A percentile compares a stretch with the other conserved stretches of the same genome.
These are phyloP conservation scores for Procapra przewalskii DNA, from an alignment of 2,113 vertebrate genomes.

Conservation along the genomic window DNA sequence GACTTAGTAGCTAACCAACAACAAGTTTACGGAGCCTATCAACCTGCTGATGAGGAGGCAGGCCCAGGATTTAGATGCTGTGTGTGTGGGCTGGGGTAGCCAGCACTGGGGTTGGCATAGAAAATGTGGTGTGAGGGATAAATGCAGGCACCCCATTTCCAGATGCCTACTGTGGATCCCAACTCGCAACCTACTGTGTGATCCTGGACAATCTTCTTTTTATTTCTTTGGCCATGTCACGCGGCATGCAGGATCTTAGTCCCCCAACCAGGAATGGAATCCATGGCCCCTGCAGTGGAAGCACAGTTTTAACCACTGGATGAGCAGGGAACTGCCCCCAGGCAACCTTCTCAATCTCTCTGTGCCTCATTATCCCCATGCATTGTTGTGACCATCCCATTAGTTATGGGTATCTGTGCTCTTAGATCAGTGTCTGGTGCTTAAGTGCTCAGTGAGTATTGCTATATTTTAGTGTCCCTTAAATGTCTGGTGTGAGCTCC, in stretches of 20 bases:
- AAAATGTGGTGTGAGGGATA: background rate
- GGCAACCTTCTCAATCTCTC: background rate
- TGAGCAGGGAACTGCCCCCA: background rate
- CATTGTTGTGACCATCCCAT: background rate
- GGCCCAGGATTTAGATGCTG: background rate
- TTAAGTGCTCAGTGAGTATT: background rate
- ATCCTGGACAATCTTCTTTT: background rate
- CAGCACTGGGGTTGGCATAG: background rate
- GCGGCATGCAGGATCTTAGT: rapidly evolving
- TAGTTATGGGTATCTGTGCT: background rate
- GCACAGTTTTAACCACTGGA: background rate
- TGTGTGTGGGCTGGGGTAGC: background rate
- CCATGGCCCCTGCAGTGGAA: background rate
- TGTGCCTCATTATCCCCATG: background rate
- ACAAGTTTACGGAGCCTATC: background rate
- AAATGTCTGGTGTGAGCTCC: background rate
- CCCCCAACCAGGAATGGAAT: background rate
- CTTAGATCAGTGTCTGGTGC: background rate
- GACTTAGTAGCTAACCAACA: background rate
- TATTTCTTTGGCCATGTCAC: background rate
- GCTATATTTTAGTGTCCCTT: background rate
- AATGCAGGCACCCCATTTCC: background rate
- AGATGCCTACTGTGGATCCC: background rate
- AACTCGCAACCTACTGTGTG: background rate
- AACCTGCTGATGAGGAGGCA: background rate